Conservation (phyloP, 2,797 vertebrate genomes). For the Neostethus bicornis region DNA sequence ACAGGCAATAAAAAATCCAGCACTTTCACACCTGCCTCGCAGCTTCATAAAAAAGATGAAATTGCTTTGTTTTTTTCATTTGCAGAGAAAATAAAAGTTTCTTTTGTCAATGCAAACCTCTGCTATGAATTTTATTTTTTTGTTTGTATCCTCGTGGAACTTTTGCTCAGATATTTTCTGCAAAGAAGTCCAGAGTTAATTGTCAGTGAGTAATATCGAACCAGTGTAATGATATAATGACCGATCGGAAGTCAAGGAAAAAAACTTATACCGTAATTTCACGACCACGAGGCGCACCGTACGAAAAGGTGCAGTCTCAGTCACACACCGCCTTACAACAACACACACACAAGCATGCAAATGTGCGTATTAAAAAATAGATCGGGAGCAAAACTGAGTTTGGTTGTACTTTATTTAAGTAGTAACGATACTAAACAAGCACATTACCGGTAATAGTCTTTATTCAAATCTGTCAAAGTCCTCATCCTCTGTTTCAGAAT, state of each 20-base stretch:
- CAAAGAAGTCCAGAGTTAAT: slow-evolving; percentile 9
- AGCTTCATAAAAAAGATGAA: slow-evolving; percentile 30
- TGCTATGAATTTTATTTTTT: slow-evolving; percentile 2
- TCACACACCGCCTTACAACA: too few relatives aligned
- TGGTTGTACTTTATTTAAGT: too few relatives aligned
- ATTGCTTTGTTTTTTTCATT: slow-evolving; percentile 28
- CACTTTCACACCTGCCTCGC: slow-evolving; percentile 26
- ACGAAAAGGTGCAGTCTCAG: too few relatives aligned
- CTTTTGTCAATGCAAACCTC: slow-evolving; percentile 17
- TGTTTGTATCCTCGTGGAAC: slow-evolving; percentile 21
- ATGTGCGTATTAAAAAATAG: too few relatives aligned
- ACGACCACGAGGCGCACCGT: too few relatives aligned
- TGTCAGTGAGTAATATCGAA: slow-evolving; percentile 17
- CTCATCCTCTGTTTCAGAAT: too few relatives aligned
- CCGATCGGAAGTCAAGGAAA: slow-evolving; percentile 46
- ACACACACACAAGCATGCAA: too few relatives aligned
- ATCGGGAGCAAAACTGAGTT: too few relatives aligned
- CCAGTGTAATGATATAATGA: slow-evolving; percentile 38
- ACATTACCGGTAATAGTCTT: too few relatives aligned
- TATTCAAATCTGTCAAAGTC: too few relatives aligned
- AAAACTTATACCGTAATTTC: too few relatives aligned
- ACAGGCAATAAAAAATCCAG: slow-evolving; percentile 31
- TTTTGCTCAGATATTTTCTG: slow-evolving; percentile 1
- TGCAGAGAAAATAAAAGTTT: slow-evolving; percentile 3
- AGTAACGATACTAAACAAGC: too few relatives aligned